Percentiles rank a stretch among this genome's conserved stretches.
phyloP scores from a whole-genome alignment of 2,797 vertebrate genomes.

The Chromobotia macracanthus region DNA sequence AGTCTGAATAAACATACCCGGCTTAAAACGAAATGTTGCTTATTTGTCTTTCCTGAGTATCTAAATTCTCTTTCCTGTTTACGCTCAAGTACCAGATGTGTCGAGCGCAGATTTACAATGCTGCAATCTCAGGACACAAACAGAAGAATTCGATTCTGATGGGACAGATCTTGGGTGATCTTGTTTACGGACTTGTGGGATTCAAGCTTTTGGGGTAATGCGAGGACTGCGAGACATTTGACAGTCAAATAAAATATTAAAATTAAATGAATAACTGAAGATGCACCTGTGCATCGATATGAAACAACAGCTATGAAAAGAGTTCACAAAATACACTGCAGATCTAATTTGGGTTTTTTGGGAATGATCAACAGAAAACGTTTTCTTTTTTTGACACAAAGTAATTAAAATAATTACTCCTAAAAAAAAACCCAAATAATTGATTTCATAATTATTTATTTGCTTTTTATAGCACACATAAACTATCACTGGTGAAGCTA shows the following conservation, averaged over 20 bases:
- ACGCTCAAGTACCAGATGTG: slow-evolving; percentile 18
- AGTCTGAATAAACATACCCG: slow-evolving; percentile 80
- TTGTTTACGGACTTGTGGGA: slow-evolving; percentile 3
- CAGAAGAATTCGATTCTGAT: slow-evolving; percentile 24
- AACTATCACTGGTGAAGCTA: background rate
- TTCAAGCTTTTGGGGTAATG: slow-evolving; percentile 7
- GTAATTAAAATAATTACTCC: background rate
- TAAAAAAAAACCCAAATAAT: background rate
- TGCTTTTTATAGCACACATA: background rate
- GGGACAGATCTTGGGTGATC: background rate
- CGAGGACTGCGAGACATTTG: background rate
- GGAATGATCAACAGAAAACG: background rate
- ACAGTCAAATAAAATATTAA: background rate
- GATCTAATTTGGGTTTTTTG: background rate
- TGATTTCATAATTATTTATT: background rate
- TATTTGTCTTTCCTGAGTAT: slow-evolving; percentile 46
- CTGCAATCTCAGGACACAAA: slow-evolving; percentile 4
- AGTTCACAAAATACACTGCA: background rate
- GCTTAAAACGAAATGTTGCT: slow-evolving; percentile 61
- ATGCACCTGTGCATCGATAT: background rate
- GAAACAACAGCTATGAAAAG: background rate
- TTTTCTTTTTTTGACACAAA: background rate
- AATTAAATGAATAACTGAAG: background rate
- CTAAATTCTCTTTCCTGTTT: slow-evolving; percentile 44
- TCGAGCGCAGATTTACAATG: slow-evolving; percentile 24